A percentile compares a stretch with the other conserved stretches of the same genome.
Conservation (phyloP, 2,113 vertebrate species). For the Pyrgilauda ruficollis region DNA sequence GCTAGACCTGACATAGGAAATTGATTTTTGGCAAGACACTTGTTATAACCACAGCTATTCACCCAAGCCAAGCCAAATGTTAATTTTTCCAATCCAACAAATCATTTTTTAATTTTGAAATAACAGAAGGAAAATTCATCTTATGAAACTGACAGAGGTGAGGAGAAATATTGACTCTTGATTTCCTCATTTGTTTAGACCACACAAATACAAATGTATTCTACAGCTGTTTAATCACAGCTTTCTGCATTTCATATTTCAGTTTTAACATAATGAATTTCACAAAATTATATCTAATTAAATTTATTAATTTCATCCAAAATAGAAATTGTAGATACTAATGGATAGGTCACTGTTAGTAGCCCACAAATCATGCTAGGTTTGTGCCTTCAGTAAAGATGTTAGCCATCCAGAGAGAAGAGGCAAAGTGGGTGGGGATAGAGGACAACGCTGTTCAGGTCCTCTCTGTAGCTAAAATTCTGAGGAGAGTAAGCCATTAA, state of each 20-base stretch:
- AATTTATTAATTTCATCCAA: background rate
- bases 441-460: background rate
- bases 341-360: background rate
- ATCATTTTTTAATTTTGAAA: slow-evolving; percentile 40
- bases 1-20: slow-evolving; percentile 18
- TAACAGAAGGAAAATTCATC: slow-evolving; percentile 26
- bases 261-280: background rate
- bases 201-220: background rate
- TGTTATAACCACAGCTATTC: slow-evolving; percentile 6
- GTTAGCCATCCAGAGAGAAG: background rate
- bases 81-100: slow-evolving; percentile 52
- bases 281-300: background rate
- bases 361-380: background rate
- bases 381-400: background rate
- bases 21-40: slow-evolving; percentile 34
- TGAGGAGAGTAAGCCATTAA: background rate
- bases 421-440: background rate
- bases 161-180: background rate
- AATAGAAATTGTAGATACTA: background rate
- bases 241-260: background rate
- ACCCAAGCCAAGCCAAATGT: slow-evolving; percentile 7
- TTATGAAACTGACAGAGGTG: background rate
- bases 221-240: background rate
- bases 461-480: background rate
- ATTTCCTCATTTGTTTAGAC: slow-evolving; percentile 24